phyloP scores from a whole-genome alignment of 2,888 invertebrate genomes.

The Acleris sparsana region DNA sequence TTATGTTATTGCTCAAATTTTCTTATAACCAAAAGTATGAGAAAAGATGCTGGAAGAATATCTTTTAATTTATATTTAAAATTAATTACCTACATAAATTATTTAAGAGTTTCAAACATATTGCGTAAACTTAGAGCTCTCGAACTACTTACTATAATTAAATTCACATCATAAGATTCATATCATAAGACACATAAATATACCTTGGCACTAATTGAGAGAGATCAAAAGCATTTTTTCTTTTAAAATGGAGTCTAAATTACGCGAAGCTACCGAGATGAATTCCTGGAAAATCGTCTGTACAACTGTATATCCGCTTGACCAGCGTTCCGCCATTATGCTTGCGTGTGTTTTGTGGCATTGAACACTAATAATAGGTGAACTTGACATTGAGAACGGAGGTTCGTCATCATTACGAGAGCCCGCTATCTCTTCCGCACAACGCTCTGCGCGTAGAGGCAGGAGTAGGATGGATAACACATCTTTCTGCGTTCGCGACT shows the following conservation, averaged over 20 bases:
- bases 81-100: no score
- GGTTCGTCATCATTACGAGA: constrained; percentile 79
- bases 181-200: neutral
- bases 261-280: neutral
- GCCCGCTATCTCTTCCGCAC: constrained; percentile 69
- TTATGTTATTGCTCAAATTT: no score
- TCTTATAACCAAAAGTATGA: no score
- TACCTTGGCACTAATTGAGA: neutral
- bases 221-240: neutral
- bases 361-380: constrained; percentile 83
- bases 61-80: no score
- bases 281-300: constrained; percentile 34
- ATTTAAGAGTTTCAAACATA: no score
- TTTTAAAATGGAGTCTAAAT: neutral
- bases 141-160: no score
- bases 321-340: constrained; percentile 63
- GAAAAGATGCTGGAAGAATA: no score
- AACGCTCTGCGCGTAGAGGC: constrained; percentile 47
- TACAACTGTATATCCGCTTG: constrained; percentile 51
- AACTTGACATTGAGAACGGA: constrained; percentile 83
- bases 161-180: no score
- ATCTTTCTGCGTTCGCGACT: constrained; percentile 72
- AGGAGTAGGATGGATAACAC: constrained; percentile 67
- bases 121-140: no score
- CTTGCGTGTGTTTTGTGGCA: constrained; percentile 79